phyloP scores from a whole-genome alignment of 2,888 invertebrate genomes.

The Agrilus biguttatus region DNA sequence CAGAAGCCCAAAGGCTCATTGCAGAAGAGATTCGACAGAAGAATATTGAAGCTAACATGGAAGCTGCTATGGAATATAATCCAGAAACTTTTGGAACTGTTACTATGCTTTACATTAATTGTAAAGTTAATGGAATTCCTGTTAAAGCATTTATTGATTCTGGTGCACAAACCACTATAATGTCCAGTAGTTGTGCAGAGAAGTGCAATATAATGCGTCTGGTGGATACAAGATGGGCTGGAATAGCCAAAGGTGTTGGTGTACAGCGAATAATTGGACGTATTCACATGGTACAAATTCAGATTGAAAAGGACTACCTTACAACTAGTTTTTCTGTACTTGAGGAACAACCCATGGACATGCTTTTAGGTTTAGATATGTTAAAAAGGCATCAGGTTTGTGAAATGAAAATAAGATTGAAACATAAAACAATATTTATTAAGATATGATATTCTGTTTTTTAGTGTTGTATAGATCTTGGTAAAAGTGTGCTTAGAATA shows the following conservation, averaged over 20 bases:
- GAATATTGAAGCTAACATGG: slow-evolving; percentile 97
- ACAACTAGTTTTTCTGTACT: slow-evolving; percentile 94
- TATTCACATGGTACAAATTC: slow-evolving; percentile 94
- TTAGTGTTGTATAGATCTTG: slow-evolving; percentile 84
- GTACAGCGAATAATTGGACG: slow-evolving; percentile 91
- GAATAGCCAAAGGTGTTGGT: slow-evolving; percentile 95
- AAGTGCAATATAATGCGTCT: slow-evolving; percentile 82
- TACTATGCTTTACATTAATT: slow-evolving; percentile 94
- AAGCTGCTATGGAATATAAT: slow-evolving; percentile 96
- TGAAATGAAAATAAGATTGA: background rate
- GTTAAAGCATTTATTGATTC: slow-evolving; percentile 99
- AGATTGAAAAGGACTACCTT: slow-evolving; percentile 85
- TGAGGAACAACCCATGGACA: slow-evolving; percentile 96
- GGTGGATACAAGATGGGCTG: slow-evolving; percentile 87
- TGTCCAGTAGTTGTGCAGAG: slow-evolving; percentile 93
- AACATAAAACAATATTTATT: background rate
- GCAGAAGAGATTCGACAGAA: slow-evolving; percentile 92
- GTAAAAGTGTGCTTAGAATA: slow-evolving; percentile 73
- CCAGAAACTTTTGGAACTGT: slow-evolving; percentile 98
- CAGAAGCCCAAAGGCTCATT: slow-evolving; percentile 86
- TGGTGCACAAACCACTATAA: slow-evolving; percentile 94
- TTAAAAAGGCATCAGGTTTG: slow-evolving; percentile 84
- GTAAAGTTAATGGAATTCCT: slow-evolving; percentile 89
- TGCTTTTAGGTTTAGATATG: slow-evolving; percentile 95
- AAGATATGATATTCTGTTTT: slow-evolving; percentile 3